phyloP scores from a whole-genome alignment of 2,888 invertebrate genomes.

The Epinotia brunnichana region DNA sequence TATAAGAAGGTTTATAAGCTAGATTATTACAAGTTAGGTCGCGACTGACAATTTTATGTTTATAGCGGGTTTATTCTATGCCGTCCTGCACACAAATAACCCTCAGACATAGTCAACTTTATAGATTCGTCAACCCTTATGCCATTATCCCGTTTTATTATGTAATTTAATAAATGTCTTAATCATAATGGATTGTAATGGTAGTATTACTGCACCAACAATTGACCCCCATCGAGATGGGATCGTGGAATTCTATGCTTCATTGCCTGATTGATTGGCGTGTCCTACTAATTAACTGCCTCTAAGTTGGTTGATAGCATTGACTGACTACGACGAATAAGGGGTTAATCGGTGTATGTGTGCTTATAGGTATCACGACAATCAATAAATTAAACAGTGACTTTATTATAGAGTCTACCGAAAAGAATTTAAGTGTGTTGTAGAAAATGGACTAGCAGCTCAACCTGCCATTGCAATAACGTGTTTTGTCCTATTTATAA shows the following conservation, averaged over 20 bases:
- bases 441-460: too few relatives aligned
- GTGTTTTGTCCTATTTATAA: too few relatives aligned
- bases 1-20: too few relatives aligned
- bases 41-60: too few relatives aligned
- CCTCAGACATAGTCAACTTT: constrained; percentile 12
- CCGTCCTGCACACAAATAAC: too few relatives aligned
- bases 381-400: too few relatives aligned
- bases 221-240: constrained; percentile 42
- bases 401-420: too few relatives aligned
- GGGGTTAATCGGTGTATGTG: background rate
- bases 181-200: constrained; percentile 35
- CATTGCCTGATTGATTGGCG: constrained; percentile 39
- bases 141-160: constrained; percentile 19
- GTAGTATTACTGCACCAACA: constrained; percentile 29
- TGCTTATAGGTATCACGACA: too few relatives aligned
- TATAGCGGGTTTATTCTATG: too few relatives aligned
- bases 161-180: constrained; percentile 41
- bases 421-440: too few relatives aligned
- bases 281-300: constrained; percentile 34
- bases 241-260: constrained; percentile 22
- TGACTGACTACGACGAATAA: constrained; percentile 8
- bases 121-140: constrained; percentile 34
- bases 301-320: constrained; percentile 18
- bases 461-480: too few relatives aligned
- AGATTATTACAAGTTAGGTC: too few relatives aligned